Base-by-base conservation (phyloP, 1,140 invertebrate genomes). In the Leptinotarsa undecemlineata region DNA sequence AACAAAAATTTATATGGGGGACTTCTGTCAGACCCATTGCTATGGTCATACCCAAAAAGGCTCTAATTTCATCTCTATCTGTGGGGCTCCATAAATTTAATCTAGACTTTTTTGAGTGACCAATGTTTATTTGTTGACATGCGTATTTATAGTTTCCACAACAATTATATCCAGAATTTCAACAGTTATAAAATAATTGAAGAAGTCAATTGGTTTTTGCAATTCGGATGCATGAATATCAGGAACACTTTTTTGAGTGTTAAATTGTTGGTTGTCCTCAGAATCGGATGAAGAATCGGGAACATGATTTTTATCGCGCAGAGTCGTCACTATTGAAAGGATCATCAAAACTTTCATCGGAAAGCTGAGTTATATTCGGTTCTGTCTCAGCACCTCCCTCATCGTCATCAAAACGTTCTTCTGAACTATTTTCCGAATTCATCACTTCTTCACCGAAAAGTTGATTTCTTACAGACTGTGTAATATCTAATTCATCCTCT, bases 141-240 rank as follows among this genome's bases (percentile, higher is more conserved):
- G 0, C 62, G 13, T 71, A 47, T 26, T 67, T 66, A 66, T 57
- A n/a, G 63, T 74, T 74, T 68, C 23, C 13, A 66, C 23, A 21
- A 51, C 21, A 69, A 21, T 26, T 63, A 47, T 19, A 4, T 26
- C n/a, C 26, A 61, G 61, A 60, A 71, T 33, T 11, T 70, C 57
- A 64, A 77, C 78, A 26, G 51, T 66, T 4, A 68, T 68, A 62
- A 48, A n/a, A 57, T 17, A 15, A n/a, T 57, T 17, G 51, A 57
- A 17, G 48, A 57, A 57, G n/a, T 57, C 51, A n/a, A 57, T 57
- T 57, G 15, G 14, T 57, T 13, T 57, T 57, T 57, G 14, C n/a
- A 57, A 6, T 57, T 57, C 14, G 51, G 51, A 4, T 23, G 23
- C 23, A 23, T 4, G 23, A 23, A 23, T 23, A 23, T 23, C 21